Evolutionary conservation across 1,140 invertebrate genomes (phyloP), one percentile per base, ranked within the genome.

Genomic region (Drosophila lacteicornis): DNA sequence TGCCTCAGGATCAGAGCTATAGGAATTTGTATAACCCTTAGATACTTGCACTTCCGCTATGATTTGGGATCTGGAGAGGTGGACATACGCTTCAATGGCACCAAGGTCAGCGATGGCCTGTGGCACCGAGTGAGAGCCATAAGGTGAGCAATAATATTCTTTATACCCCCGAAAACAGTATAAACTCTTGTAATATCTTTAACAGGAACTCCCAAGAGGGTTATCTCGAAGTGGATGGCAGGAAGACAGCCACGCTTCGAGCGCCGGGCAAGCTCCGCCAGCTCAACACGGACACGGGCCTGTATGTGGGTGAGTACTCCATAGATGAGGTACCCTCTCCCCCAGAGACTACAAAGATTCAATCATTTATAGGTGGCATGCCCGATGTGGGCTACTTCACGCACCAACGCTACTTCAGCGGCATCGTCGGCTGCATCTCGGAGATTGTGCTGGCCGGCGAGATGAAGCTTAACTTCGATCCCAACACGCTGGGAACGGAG

Each of bases 41-140:
- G 93, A 45, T 96, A 82, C 68, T 67, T 93, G 40, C 92, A 93
- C 59, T 91, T 93, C 36, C 80, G 96, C 93, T 96, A 96, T 83
- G 96, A 96, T 91, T 94, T 96, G 58, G 96, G 97, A 75, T 95
- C 96, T 85, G 96, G 97, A 8, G 96, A 97, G 82, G 95, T 96
- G 4, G 94, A 95, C 42, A 95, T 99, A 15, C 94, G 95, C 65
- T 97, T 97, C 78, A 99, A 99, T 93, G 94, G 95, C 71, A 97
- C 97, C n/a, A 95, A 95, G 92, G 95, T 99, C 36, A 96, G 98
- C 93, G 97, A 99, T 93, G 97, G 97, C 58, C 94, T 97, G 43
- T 99, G 98, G 98, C 98, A 99, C 93, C 94, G 96, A 68, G 95
- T 98, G 27, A 95, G 96, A 93, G 96, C 97, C 33, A 95, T 97